Percentiles rank a stretch among this genome's conserved stretches.
Evolutionary conservation across 2,113 vertebrate genomes (phyloP).

Genomic region (Otolemur garnettii): DNA sequence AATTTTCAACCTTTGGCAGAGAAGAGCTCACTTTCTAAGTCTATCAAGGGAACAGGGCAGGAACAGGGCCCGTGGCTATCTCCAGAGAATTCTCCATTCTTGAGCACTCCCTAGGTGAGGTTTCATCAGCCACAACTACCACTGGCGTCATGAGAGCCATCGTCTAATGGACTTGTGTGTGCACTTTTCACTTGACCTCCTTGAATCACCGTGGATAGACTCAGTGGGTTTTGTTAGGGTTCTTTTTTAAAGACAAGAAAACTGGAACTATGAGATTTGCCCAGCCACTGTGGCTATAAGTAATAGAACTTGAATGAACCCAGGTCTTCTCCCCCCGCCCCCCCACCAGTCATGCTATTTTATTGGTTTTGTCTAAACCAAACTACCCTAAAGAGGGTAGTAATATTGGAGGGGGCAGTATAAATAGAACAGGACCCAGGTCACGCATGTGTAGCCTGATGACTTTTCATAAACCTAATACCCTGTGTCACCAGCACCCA

Average conservation of each 20-base stretch:
- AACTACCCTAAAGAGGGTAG: neutral
- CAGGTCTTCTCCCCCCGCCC: neutral
- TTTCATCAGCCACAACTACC: neutral
- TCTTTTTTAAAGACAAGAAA: neutral
- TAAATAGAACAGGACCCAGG: neutral
- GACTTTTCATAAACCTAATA: neutral
- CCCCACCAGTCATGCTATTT: neutral
- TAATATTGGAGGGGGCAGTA: too few relatives aligned
- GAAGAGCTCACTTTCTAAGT: neutral
- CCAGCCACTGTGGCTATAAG: neutral
- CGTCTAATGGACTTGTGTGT: neutral
- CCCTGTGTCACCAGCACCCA: neutral
- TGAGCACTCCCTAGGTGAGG: rapidly evolving
- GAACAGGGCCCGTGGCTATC: neutral
- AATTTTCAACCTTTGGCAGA: neutral
- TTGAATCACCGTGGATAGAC: neutral
- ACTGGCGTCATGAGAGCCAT: neutral
- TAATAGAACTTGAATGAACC: neutral
- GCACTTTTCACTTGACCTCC: neutral
- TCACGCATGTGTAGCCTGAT: neutral
- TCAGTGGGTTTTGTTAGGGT: neutral
- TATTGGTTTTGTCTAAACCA: neutral
- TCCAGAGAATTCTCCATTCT: neutral
- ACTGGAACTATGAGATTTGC: neutral
- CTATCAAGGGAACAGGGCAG: neutral